Base-by-base conservation (phyloP, 2,888 invertebrate species). In the Lithophane socia region DNA sequence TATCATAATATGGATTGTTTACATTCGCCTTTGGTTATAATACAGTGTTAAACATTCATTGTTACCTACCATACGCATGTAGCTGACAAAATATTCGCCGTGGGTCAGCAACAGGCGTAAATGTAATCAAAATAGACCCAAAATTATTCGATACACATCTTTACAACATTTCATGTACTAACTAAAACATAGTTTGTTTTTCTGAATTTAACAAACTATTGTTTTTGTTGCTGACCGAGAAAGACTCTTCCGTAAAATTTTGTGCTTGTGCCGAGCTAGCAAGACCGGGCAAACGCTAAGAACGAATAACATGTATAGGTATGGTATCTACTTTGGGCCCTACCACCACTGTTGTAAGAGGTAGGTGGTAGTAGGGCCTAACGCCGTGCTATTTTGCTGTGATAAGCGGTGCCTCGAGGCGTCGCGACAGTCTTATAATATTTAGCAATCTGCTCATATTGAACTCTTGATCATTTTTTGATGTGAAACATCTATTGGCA, bases 381-480 rank as follows among this genome's bases (percentile, higher is more conserved):
- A 49, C 16, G 13, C 49, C 16, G 16, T 49, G 49, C 16, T 5
- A 13, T 49, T 18, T 18, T 52, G 52, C 18, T 18, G 18, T 1
- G 49, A 16, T 49, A 49, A 49, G 90, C 96, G 95, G 94, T 96
- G 95, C 79, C 83, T 96, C 8, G 96, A 96, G 89, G 94, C 94
- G 12, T 95, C 96, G 29, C 0, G 96, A 96, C 82, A 77, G 90
- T 3, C 84, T 95, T 0, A 84, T 95, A 16, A 42, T 94, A 3
- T 92, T 96, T 56, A 95, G 96, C 88, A 92, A 93, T 68, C 73
- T 95, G 9, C 89, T 96, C 0, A 92, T 96, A 81, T 95, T 92
- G 94, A 94, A 92, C 80, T 94, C 94, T 0, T 90, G 91, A 64
- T 71, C 58, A 13, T 49, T 49, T 49, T 49, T 4, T 49, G 29